A percentile compares a stretch with the other conserved stretches of the same genome.
Evolutionary conservation across 2,113 vertebrate genomes (phyloP).

Genomic region (Cololabis saira): DNA sequence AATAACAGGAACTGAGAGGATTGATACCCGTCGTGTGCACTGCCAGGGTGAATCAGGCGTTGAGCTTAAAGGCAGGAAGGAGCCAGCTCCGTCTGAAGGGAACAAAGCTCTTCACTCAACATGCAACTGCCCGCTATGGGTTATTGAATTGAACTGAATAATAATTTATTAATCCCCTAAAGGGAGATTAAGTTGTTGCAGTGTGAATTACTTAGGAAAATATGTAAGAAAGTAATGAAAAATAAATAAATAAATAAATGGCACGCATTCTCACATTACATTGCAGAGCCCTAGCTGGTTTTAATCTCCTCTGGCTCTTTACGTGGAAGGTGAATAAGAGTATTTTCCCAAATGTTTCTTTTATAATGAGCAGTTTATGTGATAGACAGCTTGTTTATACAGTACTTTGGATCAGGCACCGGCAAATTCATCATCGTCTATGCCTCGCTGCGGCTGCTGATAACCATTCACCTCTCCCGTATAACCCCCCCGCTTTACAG

Average conservation of each 20-base stretch:
- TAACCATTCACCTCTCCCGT: background rate
- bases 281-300: no score
- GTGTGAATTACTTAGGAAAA: no score
- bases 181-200: no score
- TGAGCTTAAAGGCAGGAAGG: background rate
- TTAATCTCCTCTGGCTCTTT: no score
- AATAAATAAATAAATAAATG: no score
- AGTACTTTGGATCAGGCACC: constrained; percentile 24
- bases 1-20: background rate
- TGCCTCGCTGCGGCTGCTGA: constrained; percentile 24
- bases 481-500: background rate
- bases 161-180: no score
- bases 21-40: background rate
- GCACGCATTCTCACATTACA: no score
- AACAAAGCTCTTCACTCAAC: background rate
- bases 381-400: constrained; percentile 23
- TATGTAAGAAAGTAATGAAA: no score
- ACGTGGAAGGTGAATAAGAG: background rate
- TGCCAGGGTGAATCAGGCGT: background rate
- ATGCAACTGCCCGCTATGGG: no score
- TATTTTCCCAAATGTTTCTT: constrained; percentile 23
- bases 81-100: background rate
- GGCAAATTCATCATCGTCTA: constrained; percentile 13
- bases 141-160: no score
- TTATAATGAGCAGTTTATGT: background rate